These are phyloP conservation scores for Idaea dimidiata DNA, from an alignment of 2,888 invertebrate species.

Conservation along the genomic window DNA sequence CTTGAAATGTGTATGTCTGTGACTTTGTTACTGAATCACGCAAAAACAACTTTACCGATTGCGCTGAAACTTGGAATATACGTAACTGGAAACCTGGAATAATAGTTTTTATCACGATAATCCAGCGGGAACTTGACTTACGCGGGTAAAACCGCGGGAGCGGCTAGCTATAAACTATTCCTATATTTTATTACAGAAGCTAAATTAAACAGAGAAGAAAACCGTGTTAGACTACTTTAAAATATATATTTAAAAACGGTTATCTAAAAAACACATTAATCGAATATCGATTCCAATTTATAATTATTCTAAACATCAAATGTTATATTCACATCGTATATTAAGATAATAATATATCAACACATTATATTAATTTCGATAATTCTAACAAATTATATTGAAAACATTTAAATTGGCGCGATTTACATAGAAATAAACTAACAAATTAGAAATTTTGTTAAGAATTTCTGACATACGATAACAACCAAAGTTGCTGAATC, in stretches of 20 bases:
- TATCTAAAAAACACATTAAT: neutral
- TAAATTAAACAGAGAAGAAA: neutral
- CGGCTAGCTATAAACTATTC: too few species aligned
- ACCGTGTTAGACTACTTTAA: neutral
- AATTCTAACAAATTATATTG: constrained; percentile 6
- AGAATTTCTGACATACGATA: constrained; percentile 10
- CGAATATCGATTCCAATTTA: constrained; percentile 4
- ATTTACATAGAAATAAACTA: constrained; percentile 6
- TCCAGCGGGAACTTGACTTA: too few species aligned
- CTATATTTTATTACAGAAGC: too few species aligned
- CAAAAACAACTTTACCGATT: too few species aligned
- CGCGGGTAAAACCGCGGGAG: too few species aligned
- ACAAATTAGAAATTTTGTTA: constrained; percentile 3
- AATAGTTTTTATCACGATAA: too few species aligned
- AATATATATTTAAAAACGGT: neutral
- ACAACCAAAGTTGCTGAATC: constrained; percentile 24
- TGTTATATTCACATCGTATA: constrained; percentile 3
- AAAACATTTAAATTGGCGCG: constrained; percentile 12
- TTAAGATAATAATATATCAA: constrained; percentile 4
- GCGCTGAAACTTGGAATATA: too few species aligned
- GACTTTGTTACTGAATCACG: too few species aligned
- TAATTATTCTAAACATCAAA: neutral
- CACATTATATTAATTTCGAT: neutral
- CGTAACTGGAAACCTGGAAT: too few species aligned
- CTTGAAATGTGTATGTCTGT: too few species aligned